Conservation (phyloP, 2,888 invertebrate genomes). For the Xanthia icteritia region DNA sequence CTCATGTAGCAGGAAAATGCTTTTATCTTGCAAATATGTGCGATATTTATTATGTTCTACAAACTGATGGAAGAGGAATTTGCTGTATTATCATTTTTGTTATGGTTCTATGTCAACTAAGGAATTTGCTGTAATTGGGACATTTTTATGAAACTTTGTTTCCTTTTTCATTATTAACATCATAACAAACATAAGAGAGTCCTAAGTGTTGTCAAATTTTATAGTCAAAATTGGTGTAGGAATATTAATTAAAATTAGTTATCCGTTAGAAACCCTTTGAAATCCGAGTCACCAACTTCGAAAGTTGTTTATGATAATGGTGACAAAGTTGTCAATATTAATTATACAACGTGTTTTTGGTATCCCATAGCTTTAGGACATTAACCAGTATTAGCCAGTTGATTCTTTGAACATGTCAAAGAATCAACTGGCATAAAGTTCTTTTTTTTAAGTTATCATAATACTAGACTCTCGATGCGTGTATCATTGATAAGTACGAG, state of each 20-base stretch:
- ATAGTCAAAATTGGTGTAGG: background rate
- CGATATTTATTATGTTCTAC: conserved; percentile 46
- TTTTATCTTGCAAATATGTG: conserved; percentile 51
- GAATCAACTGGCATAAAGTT: too few relatives aligned
- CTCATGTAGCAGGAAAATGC: conserved; percentile 57
- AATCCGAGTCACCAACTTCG: background rate
- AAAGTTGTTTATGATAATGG: background rate
- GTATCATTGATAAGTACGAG: too few relatives aligned
- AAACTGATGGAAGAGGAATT: conserved; percentile 50
- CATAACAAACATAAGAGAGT: background rate
- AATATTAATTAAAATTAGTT: conserved; percentile 11
- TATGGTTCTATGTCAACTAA: conserved; percentile 23
- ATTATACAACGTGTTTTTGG: background rate
- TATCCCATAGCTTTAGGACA: too few relatives aligned
- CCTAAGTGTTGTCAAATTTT: background rate
- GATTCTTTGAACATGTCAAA: too few relatives aligned
- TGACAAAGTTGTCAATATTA: conserved; percentile 8
- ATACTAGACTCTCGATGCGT: too few relatives aligned
- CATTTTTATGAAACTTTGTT: conserved; percentile 11
- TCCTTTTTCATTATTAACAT: background rate
- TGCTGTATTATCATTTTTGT: conserved; percentile 35
- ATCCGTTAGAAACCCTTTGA: background rate
- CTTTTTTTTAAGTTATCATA: too few relatives aligned
- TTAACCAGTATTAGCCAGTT: too few relatives aligned
- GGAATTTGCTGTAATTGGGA: conserved; percentile 22